These are phyloP conservation scores for Tachypleus tridentatus DNA, from an alignment of 1,140 invertebrate species.

Conservation along the genomic window DNA sequence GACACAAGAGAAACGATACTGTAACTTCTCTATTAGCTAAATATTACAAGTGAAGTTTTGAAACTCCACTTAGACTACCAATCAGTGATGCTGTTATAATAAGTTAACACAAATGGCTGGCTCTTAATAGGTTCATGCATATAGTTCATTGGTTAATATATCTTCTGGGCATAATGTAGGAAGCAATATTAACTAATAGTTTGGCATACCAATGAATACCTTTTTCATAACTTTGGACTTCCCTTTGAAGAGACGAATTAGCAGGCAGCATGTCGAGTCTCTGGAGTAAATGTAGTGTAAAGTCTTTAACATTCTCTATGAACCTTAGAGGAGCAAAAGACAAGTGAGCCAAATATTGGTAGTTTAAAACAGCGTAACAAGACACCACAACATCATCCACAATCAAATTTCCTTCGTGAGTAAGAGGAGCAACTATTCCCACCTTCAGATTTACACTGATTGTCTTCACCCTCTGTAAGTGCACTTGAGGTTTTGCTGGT, in stretches of 20 bases:
- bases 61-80: no score
- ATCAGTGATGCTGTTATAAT: no score
- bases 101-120: no score
- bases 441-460: constrained; percentile 42
- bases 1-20: no score
- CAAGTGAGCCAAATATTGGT: constrained; percentile 68
- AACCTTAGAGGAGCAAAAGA: constrained; percentile 65
- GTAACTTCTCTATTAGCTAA: no score
- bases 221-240: neutral
- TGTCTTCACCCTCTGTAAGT: constrained; percentile 46
- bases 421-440: constrained; percentile 84
- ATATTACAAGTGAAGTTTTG: no score
- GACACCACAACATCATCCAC: constrained; percentile 83
- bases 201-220: constrained; percentile 82
- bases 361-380: constrained; percentile 83
- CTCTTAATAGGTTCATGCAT: no score
- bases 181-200: constrained; percentile 55
- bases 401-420: constrained; percentile 68
- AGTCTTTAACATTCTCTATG: constrained; percentile 31
- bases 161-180: constrained; percentile 47
- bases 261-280: neutral
- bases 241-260: constrained; percentile 1
- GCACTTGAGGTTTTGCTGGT: neutral
- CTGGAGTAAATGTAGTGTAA: constrained; percentile 5
- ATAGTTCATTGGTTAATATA: constrained; percentile 1